A percentile compares a stretch with the other conserved stretches of the same genome.
phyloP scores from a whole-genome alignment of 1,140 invertebrate genomes.

The Wasmannia auropunctata region DNA sequence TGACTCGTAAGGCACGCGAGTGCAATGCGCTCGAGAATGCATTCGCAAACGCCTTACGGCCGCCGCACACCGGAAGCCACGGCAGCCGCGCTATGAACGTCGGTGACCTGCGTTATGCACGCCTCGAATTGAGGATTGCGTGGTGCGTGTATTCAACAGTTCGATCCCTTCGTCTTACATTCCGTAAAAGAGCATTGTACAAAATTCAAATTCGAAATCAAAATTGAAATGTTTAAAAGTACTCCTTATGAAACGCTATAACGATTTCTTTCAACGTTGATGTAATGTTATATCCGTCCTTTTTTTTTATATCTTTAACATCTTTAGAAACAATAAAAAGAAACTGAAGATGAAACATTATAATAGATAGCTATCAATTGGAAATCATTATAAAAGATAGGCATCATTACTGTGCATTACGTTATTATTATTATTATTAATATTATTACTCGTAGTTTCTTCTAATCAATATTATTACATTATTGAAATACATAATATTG shows the following conservation, averaged over 20 bases:
- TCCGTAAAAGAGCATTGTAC: not conserved
- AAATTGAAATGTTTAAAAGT: not conserved
- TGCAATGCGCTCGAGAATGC: slow-evolving; percentile 53
- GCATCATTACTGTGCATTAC: not conserved
- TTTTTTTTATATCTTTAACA: not conserved
- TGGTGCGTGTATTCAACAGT: slow-evolving; percentile 51
- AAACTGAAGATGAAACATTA: not conserved
- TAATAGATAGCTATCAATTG: too few species aligned
- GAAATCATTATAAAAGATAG: not conserved
- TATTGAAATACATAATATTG: slow-evolving; percentile 1
- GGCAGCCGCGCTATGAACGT: slow-evolving; percentile 55
- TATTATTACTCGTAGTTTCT: not conserved
- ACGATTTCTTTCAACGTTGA: not conserved
- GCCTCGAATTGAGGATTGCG: slow-evolving; percentile 26
- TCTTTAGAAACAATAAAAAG: not conserved
- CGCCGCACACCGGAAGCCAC: slow-evolving; percentile 50
- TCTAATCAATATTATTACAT: not conserved
- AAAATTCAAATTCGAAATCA: slow-evolving; percentile 15
- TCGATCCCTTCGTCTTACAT: not conserved
- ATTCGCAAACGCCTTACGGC: slow-evolving; percentile 52
- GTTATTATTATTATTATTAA: too few species aligned
- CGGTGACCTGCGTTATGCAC: slow-evolving; percentile 50
- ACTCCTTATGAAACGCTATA: not conserved
- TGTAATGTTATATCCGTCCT: not conserved
- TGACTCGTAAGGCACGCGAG: slow-evolving; percentile 57